These are phyloP conservation scores for Aphelocoma californica DNA, from an alignment of 2,797 vertebrate species.

Conservation along the genomic window DNA sequence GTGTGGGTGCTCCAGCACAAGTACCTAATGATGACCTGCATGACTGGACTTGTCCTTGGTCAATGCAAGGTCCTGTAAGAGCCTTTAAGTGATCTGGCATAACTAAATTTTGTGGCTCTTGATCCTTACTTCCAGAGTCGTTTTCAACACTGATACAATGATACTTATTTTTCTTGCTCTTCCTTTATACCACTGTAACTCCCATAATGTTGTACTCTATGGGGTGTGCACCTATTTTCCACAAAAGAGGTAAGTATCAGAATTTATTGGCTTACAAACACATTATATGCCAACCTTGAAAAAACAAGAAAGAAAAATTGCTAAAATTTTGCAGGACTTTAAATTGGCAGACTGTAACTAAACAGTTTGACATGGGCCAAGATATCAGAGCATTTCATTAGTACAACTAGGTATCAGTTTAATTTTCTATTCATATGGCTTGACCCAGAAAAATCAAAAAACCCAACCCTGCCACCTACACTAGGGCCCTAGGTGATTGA, in stretches of 20 bases:
- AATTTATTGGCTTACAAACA: background rate
- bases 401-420: background rate
- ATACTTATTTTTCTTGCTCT: background rate
- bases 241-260: background rate
- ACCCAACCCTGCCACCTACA: background rate
- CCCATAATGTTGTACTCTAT: background rate
- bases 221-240: background rate
- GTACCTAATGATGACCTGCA: background rate
- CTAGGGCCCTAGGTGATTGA: background rate
- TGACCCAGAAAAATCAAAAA: background rate
- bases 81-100: background rate
- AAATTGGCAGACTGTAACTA: background rate
- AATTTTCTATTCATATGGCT: background rate
- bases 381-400: background rate
- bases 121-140: background rate
- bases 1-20: background rate
- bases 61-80: background rate
- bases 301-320: background rate
- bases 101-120: background rate
- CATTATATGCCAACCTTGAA: background rate
- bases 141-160: background rate
- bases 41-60: background rate
- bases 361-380: rapidly evolving
- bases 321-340: background rate
- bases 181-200: background rate